Conservation (phyloP, 2,888 invertebrate species). For the Lordiphosa andalusiaca region DNA sequence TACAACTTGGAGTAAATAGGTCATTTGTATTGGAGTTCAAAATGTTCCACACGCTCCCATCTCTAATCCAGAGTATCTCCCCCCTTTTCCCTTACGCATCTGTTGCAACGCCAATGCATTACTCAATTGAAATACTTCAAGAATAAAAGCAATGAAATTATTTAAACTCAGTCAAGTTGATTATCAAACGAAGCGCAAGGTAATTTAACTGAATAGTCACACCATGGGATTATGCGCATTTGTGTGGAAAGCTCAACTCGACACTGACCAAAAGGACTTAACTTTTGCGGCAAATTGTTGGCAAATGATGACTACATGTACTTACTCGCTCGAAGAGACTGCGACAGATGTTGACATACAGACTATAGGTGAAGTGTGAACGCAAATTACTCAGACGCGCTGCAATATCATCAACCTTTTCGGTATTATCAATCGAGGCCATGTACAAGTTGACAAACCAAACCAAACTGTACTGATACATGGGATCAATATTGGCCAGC, state of each 20-base stretch:
- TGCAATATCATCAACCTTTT: constrained; percentile 89
- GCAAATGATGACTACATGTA: constrained; percentile 23
- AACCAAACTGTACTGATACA: constrained; percentile 97
- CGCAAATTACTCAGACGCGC: constrained; percentile 88
- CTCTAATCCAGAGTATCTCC: too few species aligned
- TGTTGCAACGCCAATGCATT: background rate
- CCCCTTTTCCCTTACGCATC: too few species aligned
- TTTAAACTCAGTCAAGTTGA: constrained; percentile 38
- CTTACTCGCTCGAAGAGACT: constrained; percentile 94
- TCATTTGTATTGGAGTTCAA: too few species aligned
- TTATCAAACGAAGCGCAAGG: constrained; percentile 52
- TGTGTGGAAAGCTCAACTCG: constrained; percentile 30
- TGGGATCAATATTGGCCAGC: constrained; percentile 95
- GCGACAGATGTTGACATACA: constrained; percentile 94
- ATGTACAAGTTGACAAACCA: constrained; percentile 97
- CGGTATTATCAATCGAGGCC: constrained; percentile 91
- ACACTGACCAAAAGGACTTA: constrained; percentile 11
- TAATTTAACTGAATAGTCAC: constrained; percentile 48
- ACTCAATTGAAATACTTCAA: constrained; percentile 39
- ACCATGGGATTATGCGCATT: constrained; percentile 65
- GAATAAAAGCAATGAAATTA: constrained; percentile 39
- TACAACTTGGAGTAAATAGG: too few species aligned
- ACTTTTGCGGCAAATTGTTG: constrained; percentile 28
- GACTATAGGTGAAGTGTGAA: constrained; percentile 91
- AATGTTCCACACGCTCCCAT: too few species aligned